phyloP scores from a whole-genome alignment of 35 echinoderm and acorn worm species.

The Anneissia japonica region DNA sequence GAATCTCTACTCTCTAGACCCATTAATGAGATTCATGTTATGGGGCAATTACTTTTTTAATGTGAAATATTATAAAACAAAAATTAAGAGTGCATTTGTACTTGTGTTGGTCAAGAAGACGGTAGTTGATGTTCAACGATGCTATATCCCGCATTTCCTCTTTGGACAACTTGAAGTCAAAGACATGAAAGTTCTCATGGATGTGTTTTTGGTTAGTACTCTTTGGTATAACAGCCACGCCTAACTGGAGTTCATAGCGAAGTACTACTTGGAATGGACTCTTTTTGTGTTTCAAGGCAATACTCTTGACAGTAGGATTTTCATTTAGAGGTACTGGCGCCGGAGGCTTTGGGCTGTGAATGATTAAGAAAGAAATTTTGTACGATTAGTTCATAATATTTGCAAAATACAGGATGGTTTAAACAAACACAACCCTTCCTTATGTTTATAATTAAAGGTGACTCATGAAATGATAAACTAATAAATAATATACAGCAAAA shows the following conservation, averaged over 20 bases:
- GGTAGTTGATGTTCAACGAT: neutral
- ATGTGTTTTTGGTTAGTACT: neutral
- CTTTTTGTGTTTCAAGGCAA: neutral
- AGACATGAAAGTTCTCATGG: neutral
- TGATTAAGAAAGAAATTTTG: neutral
- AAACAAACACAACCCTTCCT: too few relatives aligned
- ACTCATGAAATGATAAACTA: too few relatives aligned
- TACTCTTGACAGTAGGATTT: neutral
- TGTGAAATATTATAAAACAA: neutral
- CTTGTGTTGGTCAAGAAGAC: neutral
- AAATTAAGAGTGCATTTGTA: too few relatives aligned
- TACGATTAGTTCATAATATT: too few relatives aligned
- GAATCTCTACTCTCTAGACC: too few relatives aligned
- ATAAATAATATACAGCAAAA: too few relatives aligned
- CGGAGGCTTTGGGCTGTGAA: neutral
- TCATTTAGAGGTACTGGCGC: neutral
- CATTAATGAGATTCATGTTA: too few relatives aligned
- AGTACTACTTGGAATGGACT: neutral
- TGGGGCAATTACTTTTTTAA: too few relatives aligned
- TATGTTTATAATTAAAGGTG: too few relatives aligned
- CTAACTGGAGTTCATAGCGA: neutral
- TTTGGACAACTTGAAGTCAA: slow-evolving; percentile 6
- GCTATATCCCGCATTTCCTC: neutral
- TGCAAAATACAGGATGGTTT: too few relatives aligned
- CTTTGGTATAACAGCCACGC: slow-evolving; percentile 15